Percentiles rank a stretch among this genome's conserved stretches.
Evolutionary conservation across 2,797 vertebrate species (phyloP).

Genomic region (Falco rusticolus): DNA sequence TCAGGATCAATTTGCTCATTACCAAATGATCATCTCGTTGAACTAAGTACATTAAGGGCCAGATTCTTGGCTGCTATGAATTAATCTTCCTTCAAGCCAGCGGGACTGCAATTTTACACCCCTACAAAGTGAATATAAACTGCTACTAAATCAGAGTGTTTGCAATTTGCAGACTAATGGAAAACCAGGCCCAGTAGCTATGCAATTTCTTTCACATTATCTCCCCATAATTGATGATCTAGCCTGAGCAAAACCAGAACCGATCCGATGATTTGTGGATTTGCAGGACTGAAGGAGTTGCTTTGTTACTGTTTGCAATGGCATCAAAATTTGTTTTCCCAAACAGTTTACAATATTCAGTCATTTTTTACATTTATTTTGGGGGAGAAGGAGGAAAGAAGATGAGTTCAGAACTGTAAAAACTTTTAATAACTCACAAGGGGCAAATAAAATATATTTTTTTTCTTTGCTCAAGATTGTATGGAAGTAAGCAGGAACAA

Average conservation of each 20-base stretch:
- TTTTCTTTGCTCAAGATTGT: background rate
- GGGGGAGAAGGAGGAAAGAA: background rate
- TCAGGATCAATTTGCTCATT: conserved; percentile 54
- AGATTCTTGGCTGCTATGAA: conserved; percentile 16
- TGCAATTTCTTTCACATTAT: conserved; percentile 45
- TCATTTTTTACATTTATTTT: background rate
- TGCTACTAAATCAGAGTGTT: conserved; percentile 36
- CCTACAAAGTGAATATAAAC: conserved; percentile 39
- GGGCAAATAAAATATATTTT: background rate
- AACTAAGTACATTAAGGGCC: conserved; percentile 26
- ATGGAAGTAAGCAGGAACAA: background rate
- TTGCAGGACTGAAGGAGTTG: background rate
- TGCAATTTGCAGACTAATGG: conserved; percentile 41
- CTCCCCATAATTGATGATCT: conserved; percentile 29
- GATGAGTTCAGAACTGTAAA: background rate
- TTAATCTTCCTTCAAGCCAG: conserved; percentile 27
- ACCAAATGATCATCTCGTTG: conserved; percentile 30
- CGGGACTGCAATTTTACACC: background rate
- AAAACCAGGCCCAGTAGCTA: background rate
- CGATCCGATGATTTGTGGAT: background rate
- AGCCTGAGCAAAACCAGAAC: conserved; percentile 1
- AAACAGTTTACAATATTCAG: background rate
- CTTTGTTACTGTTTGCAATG: background rate
- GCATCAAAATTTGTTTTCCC: background rate
- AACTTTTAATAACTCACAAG: background rate